A percentile compares a stretch with the other conserved stretches of the same genome.
Conservation (phyloP, 2,888 invertebrate genomes). For the Noctua comes region DNA sequence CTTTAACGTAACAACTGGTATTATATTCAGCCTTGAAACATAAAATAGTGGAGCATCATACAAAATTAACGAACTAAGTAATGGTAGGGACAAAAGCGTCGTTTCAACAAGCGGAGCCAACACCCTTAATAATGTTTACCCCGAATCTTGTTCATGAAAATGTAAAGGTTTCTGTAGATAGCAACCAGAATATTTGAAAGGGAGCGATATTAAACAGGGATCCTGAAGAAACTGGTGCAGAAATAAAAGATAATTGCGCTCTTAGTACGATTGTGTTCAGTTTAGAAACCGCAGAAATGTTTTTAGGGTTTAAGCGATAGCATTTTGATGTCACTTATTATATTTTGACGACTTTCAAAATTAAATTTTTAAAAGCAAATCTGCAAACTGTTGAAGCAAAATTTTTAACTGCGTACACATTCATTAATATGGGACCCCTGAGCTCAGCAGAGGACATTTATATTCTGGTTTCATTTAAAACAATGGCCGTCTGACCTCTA, state of each 20-base stretch:
- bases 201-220: conserved; percentile 13
- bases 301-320: conserved; percentile 6
- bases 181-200: conserved; percentile 44
- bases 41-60: conserved; percentile 26
- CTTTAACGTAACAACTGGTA: conserved; percentile 16
- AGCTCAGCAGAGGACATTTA: conserved; percentile 20
- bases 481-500: conserved; percentile 17
- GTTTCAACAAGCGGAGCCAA: conserved; percentile 34
- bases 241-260: conserved; percentile 28
- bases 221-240: conserved; percentile 1
- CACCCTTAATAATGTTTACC: conserved; percentile 51
- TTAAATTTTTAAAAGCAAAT: not conserved
- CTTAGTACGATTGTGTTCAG: conserved; percentile 21
- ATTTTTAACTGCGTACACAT: conserved; percentile 7
- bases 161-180: conserved; percentile 35
- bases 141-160: conserved; percentile 51
- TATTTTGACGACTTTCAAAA: not conserved
- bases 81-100: conserved; percentile 42
- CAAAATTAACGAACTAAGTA: conserved; percentile 55
- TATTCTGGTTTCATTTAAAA: conserved; percentile 36
- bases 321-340: not conserved
- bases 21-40: conserved; percentile 49
- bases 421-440: conserved; percentile 7
- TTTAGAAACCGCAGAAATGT: conserved; percentile 15
- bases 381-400: not conserved